Conservation (phyloP, 2,797 vertebrate species). For the Peromyscus melanophrys region DNA sequence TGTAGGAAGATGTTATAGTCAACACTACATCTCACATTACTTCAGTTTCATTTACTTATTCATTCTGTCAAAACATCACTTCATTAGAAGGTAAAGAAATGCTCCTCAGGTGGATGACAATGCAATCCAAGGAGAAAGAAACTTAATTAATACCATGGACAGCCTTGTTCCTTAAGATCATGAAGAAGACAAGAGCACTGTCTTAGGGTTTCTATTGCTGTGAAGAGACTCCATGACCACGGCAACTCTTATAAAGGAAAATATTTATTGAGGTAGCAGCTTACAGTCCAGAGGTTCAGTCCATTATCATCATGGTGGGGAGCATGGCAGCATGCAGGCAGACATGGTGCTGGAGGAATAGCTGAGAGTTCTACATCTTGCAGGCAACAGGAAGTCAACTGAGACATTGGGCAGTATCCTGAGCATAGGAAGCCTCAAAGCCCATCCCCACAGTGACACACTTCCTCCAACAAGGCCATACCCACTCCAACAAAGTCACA, state of each 20-base stretch:
- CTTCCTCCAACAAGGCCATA: background rate
- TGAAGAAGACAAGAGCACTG: background rate
- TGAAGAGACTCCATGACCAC: background rate
- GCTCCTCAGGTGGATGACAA: background rate
- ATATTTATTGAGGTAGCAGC: background rate
- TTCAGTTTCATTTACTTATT: background rate
- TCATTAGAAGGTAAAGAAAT: slow-evolving; percentile 9
- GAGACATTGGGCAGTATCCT: background rate
- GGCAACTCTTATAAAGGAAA: background rate
- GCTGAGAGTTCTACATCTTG: background rate
- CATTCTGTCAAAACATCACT: slow-evolving; percentile 5
- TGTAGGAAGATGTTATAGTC: background rate
- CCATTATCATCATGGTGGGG: background rate
- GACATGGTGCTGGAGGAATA: background rate
- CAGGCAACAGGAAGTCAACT: background rate
- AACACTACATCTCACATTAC: background rate
- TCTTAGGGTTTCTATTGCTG: background rate
- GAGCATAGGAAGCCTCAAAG: background rate
- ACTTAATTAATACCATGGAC: background rate
- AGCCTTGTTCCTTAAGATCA: background rate
- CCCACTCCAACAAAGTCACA: background rate
- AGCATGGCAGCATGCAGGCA: background rate
- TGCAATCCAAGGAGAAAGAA: slow-evolving; percentile 38
- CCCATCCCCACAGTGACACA: background rate
- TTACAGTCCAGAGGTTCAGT: background rate